Conservation (phyloP, 37 sponge, comb jelly and placozoan species). For the Oopsacas minuta region DNA sequence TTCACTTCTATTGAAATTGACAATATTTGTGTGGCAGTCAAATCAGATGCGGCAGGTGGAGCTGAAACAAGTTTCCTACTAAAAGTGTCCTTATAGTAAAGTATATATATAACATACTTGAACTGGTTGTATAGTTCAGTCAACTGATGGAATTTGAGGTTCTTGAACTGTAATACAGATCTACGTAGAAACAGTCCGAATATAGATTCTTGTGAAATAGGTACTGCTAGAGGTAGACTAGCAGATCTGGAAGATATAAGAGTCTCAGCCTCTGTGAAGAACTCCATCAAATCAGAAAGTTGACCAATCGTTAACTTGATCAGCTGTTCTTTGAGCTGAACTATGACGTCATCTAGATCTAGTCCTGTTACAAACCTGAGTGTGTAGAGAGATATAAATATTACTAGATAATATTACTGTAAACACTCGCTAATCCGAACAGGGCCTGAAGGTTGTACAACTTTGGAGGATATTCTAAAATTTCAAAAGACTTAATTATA, state of each 20-base stretch:
- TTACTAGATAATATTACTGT: too few species aligned
- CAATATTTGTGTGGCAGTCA: too few species aligned
- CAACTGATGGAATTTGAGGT: background rate
- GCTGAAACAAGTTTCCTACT: too few species aligned
- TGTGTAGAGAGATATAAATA: background rate
- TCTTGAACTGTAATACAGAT: constrained; percentile 9
- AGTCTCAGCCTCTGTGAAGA: background rate
- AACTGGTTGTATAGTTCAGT: background rate
- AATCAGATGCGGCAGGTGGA: too few species aligned
- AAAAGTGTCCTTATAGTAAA: too few species aligned
- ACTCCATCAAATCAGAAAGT: background rate
- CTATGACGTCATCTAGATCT: background rate
- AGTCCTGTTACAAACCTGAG: background rate
- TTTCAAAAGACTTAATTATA: too few species aligned
- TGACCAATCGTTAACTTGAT: background rate
- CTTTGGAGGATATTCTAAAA: too few species aligned
- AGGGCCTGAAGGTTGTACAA: too few species aligned
- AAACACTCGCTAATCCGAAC: too few species aligned
- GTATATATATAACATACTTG: too few species aligned
- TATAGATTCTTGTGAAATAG: background rate
- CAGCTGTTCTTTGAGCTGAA: background rate
- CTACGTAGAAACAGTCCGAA: constrained; percentile 2
- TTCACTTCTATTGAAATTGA: too few species aligned
- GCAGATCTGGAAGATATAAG: background rate
- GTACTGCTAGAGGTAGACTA: background rate